A percentile compares a stretch with the other conserved stretches of the same genome.
Evolutionary conservation across 2,797 vertebrate genomes (phyloP).

Genomic region (Sarcoramphus papa): DNA sequence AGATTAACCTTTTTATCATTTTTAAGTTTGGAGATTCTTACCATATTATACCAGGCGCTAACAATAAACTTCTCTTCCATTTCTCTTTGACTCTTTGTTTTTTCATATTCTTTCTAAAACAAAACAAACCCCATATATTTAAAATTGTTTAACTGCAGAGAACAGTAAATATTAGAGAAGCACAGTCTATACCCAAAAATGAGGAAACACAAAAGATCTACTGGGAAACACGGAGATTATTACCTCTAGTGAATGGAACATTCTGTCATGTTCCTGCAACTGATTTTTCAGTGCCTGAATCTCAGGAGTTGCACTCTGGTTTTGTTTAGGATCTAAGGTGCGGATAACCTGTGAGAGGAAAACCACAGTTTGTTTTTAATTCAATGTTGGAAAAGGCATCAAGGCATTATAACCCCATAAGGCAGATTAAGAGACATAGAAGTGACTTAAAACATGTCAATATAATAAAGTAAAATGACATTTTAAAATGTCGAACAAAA

Average conservation of each 20-base stretch:
- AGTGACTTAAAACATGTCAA: not conserved
- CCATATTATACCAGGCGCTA: conserved; percentile 96
- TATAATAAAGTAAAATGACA: not conserved
- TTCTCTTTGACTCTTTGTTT: conserved; percentile 90
- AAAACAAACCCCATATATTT: not conserved
- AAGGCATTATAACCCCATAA: not conserved
- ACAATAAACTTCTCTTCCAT: conserved; percentile 93
- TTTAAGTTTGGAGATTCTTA: conserved; percentile 65
- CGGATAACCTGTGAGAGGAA: conserved; percentile 83
- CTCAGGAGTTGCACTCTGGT: conserved; percentile 91
- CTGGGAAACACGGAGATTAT: not conserved
- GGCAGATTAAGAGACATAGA: not conserved
- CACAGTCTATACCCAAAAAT: not conserved
- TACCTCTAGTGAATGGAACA: conserved; percentile 90
- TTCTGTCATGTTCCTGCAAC: conserved; percentile 89
- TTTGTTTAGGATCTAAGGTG: conserved; percentile 93
- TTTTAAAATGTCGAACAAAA: not conserved
- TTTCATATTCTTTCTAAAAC: conserved; percentile 90
- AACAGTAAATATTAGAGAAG: not conserved
- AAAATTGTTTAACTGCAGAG: not conserved
- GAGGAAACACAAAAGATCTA: not conserved
- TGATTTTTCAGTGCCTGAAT: conserved; percentile 94
- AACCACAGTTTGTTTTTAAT: not conserved
- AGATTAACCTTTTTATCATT: not conserved
- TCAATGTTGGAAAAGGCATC: not conserved